Evolutionary conservation across 1,140 invertebrate species (phyloP), one percentile per base, ranked within the genome.

Genomic region (Platyura marginata): DNA sequence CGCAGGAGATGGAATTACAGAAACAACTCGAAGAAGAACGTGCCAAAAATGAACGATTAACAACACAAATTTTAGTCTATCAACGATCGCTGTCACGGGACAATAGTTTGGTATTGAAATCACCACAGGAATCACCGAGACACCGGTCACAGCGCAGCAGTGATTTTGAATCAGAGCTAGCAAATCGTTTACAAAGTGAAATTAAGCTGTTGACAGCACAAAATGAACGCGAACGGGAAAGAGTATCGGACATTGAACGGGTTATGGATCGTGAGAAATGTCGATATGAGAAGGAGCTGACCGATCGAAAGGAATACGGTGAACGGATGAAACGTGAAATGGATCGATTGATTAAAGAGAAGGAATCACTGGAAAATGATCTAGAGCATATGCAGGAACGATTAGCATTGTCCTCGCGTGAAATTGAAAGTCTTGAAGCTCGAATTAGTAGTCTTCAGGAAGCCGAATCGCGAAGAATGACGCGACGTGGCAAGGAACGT

Each of bases 1-100:
- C 76, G 25, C 69, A 72, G 9, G 72, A 77, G 45, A 65, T 71
- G 35, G 71, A 72, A 44, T 56, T 79, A 23, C 68, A 73, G 44
- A 74, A 70, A 44, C 57, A 67, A 15, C 46, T 80, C 15, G 67
- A 71, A 41, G 53, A 68, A 16, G 64, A 71, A 13, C 65, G 71
- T 34, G 62, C 63, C 10, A 58, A 62, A 1, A 66, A 69, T 11
- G 65, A 70, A 32, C 62, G 68, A 13, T 48, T 78, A 0, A 69
- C 59, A 18, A 54, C 58, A 1, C 56, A 61, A 20, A 39, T 61
- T 0, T 55, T 56, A 0, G 47, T 55, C 2, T 39, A 59, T 19
- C 58, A 61, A 18, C 44, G 58, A 4, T 49, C 54, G 3, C 57
- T 59, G 21, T 53, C 53, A 19, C 48, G 57, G n/a, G 46, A 57